Evolutionary conservation across 2,888 invertebrate species (phyloP), one percentile per base, ranked within the genome.

Genomic region (Stramonita haemastoma): DNA sequence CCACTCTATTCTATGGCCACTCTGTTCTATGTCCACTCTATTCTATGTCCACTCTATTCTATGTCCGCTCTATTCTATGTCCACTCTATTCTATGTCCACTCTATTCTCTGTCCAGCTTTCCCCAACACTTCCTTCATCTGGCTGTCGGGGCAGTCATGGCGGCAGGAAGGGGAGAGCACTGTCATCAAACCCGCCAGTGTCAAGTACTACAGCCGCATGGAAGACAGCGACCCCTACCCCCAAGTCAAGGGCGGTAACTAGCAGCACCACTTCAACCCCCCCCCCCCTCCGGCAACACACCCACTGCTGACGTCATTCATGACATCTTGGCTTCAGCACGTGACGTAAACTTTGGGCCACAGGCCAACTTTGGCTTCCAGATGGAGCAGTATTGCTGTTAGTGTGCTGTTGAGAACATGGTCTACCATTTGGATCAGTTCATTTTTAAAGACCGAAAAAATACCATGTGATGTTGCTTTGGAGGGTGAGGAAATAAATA

Each of bases 181-280:
- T 90, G 92, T 94, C 57, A 94, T 94, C 70, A 93, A 93, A 77
- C 92, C 94, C 22, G 91, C 93, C 77, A 91, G 92, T 6, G 95
- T 96, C 66, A 95, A 95, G 90, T 96, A 95, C 92, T 96, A 96
- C 92, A 94, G 95, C 11, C 93, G 95, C 57, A 95, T 95, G 94
- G 93, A 93, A 60, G 89, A 90, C 26, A 91, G 92, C 83, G 92
- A 91, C 70, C 91, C 91, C 60, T 91, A 91, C 36, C 89, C 91
- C 87, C 92, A 92, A 36, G 60, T 91, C 56, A 90, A 89, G 15
- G 77, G 90, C 17, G 46, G 87, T 4, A 89, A 84, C n/a, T 85
- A 89, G 15, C 66, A 79, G 26, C 88, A 87, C 22, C 81, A 60
- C 32, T 5, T 1, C 34, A 32, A 32, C 79, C 79, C 29, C 79